Evolutionary conservation across 2,797 vertebrate genomes (phyloP), one percentile per base, ranked within the genome.

Genomic region (Coregonus suidteri): DNA sequence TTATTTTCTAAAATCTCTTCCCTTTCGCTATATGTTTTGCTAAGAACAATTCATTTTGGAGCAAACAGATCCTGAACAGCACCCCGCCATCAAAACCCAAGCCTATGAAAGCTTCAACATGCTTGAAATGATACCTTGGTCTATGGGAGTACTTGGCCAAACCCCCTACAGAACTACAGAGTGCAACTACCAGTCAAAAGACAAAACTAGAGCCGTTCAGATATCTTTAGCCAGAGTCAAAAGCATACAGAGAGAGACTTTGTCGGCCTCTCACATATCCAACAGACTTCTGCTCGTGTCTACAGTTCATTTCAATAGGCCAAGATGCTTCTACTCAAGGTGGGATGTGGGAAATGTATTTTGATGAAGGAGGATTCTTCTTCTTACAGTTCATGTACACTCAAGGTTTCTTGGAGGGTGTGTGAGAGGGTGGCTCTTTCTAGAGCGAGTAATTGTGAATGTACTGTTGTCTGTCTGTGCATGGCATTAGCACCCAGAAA

Each of bases 401-500:
- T 25, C 86, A 90, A 75, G 76, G 52, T 34, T 16, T 54, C 13
- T 54, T 51, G 80, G 14, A 2, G 66, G 14, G 25, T 62, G 80
- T 78, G 81, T 41, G 41, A 41, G 73, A 25, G 25, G 25, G 25
- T 25, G 79, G 82, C 82, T 85, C 81, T 71, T 75, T 75, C 78
- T 31, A 14, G 83, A 88, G 83, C 81, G 66, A 83, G 85, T 90
- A 83, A 84, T 89, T 83, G 78, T 91, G 91, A 93, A 93, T 93
- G 91, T 93, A 91, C 87, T 84, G 83, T 78, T 85, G 83, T 85
- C 70, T 76, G 87, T 88, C 79, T 82, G 79, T 84, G 86, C 77
- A 83, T 80, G 82, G 84, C 77, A 68, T 82, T 72, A 59, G 79
- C 79, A 35, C 71, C 59, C 59, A 30, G 13, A 18, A 47, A 75